A percentile compares a stretch with the other conserved stretches of the same genome.
phyloP scores from a whole-genome alignment of 2,797 vertebrate genomes.

The Xenopus petersii region DNA sequence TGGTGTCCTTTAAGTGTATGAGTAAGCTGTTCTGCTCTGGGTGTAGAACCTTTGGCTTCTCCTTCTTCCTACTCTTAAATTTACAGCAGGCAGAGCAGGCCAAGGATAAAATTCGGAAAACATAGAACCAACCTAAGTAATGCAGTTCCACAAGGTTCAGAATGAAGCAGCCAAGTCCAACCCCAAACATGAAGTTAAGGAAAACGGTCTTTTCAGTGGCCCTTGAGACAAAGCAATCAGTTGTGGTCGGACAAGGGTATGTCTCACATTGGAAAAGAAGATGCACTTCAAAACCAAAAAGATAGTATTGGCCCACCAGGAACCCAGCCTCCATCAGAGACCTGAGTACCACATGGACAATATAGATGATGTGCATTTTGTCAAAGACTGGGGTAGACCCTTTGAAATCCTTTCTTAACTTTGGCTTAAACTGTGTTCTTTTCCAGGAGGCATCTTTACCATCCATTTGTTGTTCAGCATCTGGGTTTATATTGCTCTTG shows the following conservation, averaged over 20 bases:
- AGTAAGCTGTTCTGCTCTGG: slow-evolving; percentile 60
- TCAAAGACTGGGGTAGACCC: slow-evolving; percentile 59
- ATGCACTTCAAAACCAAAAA: slow-evolving; percentile 68
- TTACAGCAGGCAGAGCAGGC: slow-evolving; percentile 59
- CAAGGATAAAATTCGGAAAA: slow-evolving; percentile 65
- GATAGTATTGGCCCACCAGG: slow-evolving; percentile 65
- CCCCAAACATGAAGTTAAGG: slow-evolving; percentile 68
- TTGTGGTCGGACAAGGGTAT: slow-evolving; percentile 64
- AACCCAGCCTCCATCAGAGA: slow-evolving; percentile 67
- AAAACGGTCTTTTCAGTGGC: slow-evolving; percentile 70
- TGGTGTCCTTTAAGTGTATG: slow-evolving; percentile 62
- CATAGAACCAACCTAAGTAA: slow-evolving; percentile 61
- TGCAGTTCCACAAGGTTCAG: slow-evolving; percentile 66
- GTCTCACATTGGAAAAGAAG: slow-evolving; percentile 64
- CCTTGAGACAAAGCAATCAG: slow-evolving; percentile 68
- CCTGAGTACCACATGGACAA: slow-evolving; percentile 61
- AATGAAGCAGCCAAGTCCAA: slow-evolving; percentile 65
- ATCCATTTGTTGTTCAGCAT: slow-evolving; percentile 29
- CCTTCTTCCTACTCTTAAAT: slow-evolving; percentile 47
- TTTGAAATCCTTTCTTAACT: slow-evolving; percentile 47
- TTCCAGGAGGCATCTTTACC: slow-evolving; percentile 51
- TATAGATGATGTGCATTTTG: slow-evolving; percentile 62
- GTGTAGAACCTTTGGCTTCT: slow-evolving; percentile 49
- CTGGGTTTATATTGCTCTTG: slow-evolving; percentile 19
- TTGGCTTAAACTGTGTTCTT: slow-evolving; percentile 52